Evolutionary conservation across 1,140 invertebrate species (phyloP), one percentile per base, ranked within the genome.

Genomic region (Caenorhabditis inopinata): DNA sequence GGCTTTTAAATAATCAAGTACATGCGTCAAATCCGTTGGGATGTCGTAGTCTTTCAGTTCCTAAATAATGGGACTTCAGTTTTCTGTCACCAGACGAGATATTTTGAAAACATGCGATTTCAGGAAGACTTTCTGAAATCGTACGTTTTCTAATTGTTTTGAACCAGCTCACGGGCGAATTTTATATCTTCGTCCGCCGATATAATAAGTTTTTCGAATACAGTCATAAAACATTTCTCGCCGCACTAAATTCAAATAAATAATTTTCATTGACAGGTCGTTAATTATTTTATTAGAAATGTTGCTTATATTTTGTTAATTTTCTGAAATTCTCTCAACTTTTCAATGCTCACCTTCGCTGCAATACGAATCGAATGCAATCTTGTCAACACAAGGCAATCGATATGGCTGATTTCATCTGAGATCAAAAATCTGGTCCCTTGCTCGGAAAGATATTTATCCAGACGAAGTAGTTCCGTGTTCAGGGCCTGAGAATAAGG

Each of bases 41-140:
- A 75, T 48, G n/a, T 75, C 74, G 16, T 75, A 75, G 47, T 49
- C 38, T 75, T 75, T 75, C 2, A 75, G 74, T 5, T 11, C 27
- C 62, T 73, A 16, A 73, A 74, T 5, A 7, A 3, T 29, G 12
- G n/a, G n/a, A n/a, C n/a, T n/a, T n/a, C n/a, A n/a, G n/a, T n/a
- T n/a, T n/a, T n/a, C n/a, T n/a, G n/a, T n/a, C n/a, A n/a, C n/a
- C n/a, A n/a, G n/a, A n/a, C n/a, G n/a, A n/a, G n/a, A n/a, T n/a
- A n/a, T n/a, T n/a, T n/a, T n/a, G n/a, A n/a, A n/a, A n/a, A n/a
- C n/a, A n/a, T n/a, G n/a, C n/a, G n/a, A n/a, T n/a, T n/a, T n/a
- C n/a, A n/a, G n/a, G n/a, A n/a, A n/a, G n/a, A n/a, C n/a, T n/a
- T n/a, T n/a, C n/a, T n/a, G n/a, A n/a, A n/a, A n/a, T n/a, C n/a